phyloP scores from a whole-genome alignment of 2,113 vertebrate genomes.

The Triplophysa rosa region DNA sequence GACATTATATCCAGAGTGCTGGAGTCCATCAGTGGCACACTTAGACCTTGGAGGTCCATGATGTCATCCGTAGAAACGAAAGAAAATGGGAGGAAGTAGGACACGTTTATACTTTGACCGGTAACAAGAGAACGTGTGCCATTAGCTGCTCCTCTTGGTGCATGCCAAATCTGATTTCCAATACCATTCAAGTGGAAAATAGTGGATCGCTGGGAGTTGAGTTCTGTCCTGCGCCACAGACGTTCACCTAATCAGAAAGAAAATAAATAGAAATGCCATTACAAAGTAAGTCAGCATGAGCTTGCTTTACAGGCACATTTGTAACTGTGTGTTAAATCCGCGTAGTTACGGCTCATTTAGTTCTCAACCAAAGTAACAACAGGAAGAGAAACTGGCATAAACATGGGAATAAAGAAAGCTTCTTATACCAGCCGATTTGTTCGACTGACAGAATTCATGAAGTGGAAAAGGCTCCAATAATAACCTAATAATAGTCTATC shows the following conservation, averaged over 20 bases:
- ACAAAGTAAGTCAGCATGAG: conserved; percentile 30
- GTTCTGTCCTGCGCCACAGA: conserved; percentile 41
- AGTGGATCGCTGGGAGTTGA: conserved; percentile 34
- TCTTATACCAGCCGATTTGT: neutral
- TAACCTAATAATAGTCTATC: neutral
- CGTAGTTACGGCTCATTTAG: conserved; percentile 17
- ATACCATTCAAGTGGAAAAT: conserved; percentile 46
- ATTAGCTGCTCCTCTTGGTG: conserved; percentile 51
- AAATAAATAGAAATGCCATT: conserved; percentile 29
- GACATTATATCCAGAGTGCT: conserved; percentile 25
- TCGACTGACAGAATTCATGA: conserved; percentile 28
- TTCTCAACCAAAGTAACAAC: neutral
- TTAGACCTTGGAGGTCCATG: conserved; percentile 50
- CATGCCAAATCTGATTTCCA: conserved; percentile 55
- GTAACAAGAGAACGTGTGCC: conserved; percentile 50
- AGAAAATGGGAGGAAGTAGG: conserved; percentile 20
- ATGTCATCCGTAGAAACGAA: conserved; percentile 55
- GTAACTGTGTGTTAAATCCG: neutral
- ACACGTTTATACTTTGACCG: conserved; percentile 30
- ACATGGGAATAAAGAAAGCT: conserved; percentile 18
- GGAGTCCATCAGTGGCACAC: conserved; percentile 4
- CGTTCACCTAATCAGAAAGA: conserved; percentile 54
- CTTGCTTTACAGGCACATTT: neutral
- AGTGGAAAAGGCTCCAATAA: conserved; percentile 27
- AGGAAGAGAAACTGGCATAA: conserved; percentile 14